Evolutionary conservation across 2,888 invertebrate genomes (phyloP).

Genomic region (Cremastobaeus sp.): DNA sequence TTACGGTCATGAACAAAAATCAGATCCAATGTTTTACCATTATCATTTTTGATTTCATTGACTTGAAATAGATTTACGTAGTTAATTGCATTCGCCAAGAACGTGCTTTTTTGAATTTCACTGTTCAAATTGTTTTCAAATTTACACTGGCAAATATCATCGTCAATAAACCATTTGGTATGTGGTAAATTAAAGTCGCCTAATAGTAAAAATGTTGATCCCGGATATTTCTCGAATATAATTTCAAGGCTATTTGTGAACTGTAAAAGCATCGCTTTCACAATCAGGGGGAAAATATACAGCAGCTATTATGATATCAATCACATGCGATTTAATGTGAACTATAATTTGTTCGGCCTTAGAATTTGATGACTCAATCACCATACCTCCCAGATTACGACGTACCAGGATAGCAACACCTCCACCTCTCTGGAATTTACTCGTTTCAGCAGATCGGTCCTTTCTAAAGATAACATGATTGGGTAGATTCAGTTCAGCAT

Average conservation of each 20-base stretch:
- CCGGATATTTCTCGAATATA: background rate
- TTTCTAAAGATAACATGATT: constrained; percentile 2
- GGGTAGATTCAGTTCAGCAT: background rate
- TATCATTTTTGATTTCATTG: background rate
- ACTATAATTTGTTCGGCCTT: background rate
- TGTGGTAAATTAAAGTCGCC: background rate
- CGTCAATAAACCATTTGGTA: background rate
- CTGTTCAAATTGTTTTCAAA: background rate
- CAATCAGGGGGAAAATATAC: background rate
- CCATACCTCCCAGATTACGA: background rate
- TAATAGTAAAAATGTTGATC: background rate
- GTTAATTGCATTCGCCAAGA: background rate
- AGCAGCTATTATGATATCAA: background rate
- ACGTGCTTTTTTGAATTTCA: background rate
- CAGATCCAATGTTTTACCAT: background rate
- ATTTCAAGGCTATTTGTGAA: background rate
- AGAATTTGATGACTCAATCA: background rate
- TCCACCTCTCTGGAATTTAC: background rate
- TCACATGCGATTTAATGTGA: no score
- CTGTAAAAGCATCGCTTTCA: background rate
- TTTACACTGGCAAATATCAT: background rate
- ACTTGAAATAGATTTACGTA: background rate
- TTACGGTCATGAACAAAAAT: background rate
- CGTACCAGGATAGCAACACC: background rate
- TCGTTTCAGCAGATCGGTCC: background rate